Percentiles rank a stretch among this genome's conserved stretches.
phyloP scores from a whole-genome alignment of 1,140 invertebrate species.

The Colletes gigas region DNA sequence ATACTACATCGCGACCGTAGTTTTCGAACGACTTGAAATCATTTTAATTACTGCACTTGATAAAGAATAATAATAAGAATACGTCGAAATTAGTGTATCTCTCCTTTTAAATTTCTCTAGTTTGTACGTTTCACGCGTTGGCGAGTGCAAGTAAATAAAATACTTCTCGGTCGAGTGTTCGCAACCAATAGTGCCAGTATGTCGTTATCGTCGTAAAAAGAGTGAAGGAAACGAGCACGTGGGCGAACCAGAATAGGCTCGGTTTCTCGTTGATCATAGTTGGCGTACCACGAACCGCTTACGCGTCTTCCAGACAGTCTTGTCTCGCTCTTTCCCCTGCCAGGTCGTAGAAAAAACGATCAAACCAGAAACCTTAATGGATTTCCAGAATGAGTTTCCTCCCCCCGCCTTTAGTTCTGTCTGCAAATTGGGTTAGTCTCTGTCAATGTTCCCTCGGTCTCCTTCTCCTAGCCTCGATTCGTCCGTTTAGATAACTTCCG shows the following conservation, averaged over 20 bases:
- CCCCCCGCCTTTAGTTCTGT: slow-evolving; percentile 23
- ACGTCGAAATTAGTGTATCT: too few species aligned
- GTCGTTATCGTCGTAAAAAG: slow-evolving; percentile 39
- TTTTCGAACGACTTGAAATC: too few species aligned
- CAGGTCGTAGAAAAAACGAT: slow-evolving; percentile 27
- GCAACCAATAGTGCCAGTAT: slow-evolving; percentile 25
- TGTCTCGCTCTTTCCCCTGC: neutral
- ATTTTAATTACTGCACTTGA: too few species aligned
- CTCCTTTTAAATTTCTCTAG: neutral
- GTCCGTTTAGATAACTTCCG: too few species aligned
- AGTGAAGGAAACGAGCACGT: slow-evolving; percentile 50
- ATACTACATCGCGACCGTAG: too few species aligned
- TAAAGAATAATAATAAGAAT: neutral
- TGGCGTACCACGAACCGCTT: slow-evolving; percentile 32
- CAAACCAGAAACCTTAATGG: too few species aligned
- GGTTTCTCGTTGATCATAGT: slow-evolving; percentile 54
- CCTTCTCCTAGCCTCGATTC: too few species aligned
- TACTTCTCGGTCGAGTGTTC: too few species aligned
- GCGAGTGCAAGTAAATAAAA: neutral
- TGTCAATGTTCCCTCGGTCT: too few species aligned
- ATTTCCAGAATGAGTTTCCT: neutral
- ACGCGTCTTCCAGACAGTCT: slow-evolving; percentile 21
- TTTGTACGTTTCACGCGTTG: neutral
- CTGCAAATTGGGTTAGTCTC: neutral
- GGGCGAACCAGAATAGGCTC: slow-evolving; percentile 66